Evolutionary conservation across 1,140 invertebrate species (phyloP), one percentile per base, ranked within the genome.

Genomic region (Scaptomyza hsui): DNA sequence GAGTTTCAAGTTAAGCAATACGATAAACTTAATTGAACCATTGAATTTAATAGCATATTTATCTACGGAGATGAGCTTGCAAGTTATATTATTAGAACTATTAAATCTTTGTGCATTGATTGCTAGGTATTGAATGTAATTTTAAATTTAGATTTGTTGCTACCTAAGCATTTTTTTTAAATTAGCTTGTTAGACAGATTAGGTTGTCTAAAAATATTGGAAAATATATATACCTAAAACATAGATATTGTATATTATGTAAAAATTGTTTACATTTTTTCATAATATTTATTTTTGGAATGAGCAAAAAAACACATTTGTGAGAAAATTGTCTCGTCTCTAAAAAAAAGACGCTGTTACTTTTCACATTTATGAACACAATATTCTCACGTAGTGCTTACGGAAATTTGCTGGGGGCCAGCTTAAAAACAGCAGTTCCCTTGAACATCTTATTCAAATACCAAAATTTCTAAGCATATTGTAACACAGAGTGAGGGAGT

Each of bases 381-480:
- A 29, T 29, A 29, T 7, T 7, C 26, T 5, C 26, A 9, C 6
- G 26, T 29, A 29, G 19, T 21, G 4, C 4, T 2, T 21, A 4
- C 19, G 19, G 19, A 21, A 21, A 21, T 21, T 2, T 21, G 19
- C 19, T 21, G 19, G 4, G 19, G 19, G 19, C 19, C 26, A 29
- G 26, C 26, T n/a, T n/a, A n/a, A 37, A 37, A n/a, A 37, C 32
- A 37, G n/a, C 32, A 37, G 19, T 53, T 24, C 3, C 19, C n/a
- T 53, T 41, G 21, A 24, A 21, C 6, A n/a, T 55, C 26, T 16
- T 9, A 4, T 26, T 39, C 4, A 16, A 42, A 24, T 52, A 1
- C 52, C n/a, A 1, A 10, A 55, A 55, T 24, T 53, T 24, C 10
- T n/a, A 19, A n/a, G 51, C 35, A 53, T 53, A 35, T 24, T n/a